Evolutionary conservation across 2,113 vertebrate genomes (phyloP).

Genomic region (Egretta garzetta): DNA sequence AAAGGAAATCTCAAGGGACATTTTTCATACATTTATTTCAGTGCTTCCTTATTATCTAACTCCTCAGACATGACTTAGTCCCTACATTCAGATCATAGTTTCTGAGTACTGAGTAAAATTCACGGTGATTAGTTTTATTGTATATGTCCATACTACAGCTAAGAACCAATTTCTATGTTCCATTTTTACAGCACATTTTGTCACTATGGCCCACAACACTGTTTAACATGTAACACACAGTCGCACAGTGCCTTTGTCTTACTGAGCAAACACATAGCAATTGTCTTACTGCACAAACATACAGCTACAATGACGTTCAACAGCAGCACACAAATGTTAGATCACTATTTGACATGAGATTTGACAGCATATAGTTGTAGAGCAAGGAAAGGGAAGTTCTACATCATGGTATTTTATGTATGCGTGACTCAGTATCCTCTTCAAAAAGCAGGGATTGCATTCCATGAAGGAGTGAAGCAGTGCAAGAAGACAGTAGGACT

Average conservation of each 20-base stretch:
- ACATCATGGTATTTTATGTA: not conserved
- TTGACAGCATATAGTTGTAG: not conserved
- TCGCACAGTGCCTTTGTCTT: not conserved
- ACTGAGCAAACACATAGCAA: not conserved
- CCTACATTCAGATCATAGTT: not conserved
- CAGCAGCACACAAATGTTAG: not conserved
- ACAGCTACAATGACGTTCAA: not conserved
- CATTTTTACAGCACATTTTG: not conserved
- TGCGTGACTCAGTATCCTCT: not conserved
- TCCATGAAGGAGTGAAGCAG: not conserved
- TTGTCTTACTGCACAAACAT: not conserved
- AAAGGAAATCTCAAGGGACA: not conserved
- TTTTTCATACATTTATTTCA: not conserved
- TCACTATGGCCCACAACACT: not conserved
- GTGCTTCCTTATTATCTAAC: not conserved
- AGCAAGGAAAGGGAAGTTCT: not conserved
- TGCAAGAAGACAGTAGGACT: not conserved
- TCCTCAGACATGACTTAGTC: not conserved
- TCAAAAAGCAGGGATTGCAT: not conserved
- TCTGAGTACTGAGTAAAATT: not conserved
- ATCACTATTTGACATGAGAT: not conserved
- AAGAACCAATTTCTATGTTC: not conserved
- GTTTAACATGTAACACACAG: not conserved
- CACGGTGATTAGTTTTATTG: not conserved
- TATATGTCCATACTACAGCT: not conserved